Evolutionary conservation across 2,797 vertebrate genomes (phyloP).

Genomic region (Molossus alvarezi): DNA sequence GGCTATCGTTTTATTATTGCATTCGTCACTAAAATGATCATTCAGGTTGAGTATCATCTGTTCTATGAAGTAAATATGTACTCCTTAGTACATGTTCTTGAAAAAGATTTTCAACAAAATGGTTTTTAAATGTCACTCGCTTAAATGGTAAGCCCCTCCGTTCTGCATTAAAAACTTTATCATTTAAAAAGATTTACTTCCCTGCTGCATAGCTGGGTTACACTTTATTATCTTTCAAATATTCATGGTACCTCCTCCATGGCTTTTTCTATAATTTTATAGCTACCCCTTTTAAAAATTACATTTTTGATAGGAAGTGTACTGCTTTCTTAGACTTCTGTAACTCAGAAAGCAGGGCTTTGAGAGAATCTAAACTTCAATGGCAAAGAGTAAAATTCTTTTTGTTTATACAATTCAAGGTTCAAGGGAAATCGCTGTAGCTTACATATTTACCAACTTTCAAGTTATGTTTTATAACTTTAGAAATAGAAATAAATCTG

Average conservation of each 20-base stretch:
- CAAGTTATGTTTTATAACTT: background rate
- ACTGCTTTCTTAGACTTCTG: background rate
- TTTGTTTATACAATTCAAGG: background rate
- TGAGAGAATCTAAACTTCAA: background rate
- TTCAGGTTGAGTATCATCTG: background rate
- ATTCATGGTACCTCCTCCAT: background rate
- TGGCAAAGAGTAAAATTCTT: conserved; percentile 21
- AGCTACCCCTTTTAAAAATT: conserved; percentile 35
- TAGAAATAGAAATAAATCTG: conserved; percentile 46
- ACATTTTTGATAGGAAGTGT: conserved; percentile 13
- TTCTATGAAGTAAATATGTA: background rate
- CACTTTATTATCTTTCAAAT: conserved; percentile 48
- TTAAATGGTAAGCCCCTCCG: background rate
- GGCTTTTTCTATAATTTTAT: conserved; percentile 18
- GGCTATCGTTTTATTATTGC: background rate
- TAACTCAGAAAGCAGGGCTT: background rate
- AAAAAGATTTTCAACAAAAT: conserved; percentile 39
- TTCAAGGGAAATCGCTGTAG: background rate
- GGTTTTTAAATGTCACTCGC: background rate
- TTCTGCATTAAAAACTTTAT: background rate
- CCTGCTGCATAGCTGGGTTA: background rate
- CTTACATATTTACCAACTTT: background rate
- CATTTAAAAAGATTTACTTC: background rate
- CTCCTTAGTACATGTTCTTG: background rate
- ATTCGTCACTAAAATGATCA: background rate